These are phyloP conservation scores for Saimiri boliviensis DNA, from an alignment of 2,113 vertebrate species.

Conservation along the genomic window DNA sequence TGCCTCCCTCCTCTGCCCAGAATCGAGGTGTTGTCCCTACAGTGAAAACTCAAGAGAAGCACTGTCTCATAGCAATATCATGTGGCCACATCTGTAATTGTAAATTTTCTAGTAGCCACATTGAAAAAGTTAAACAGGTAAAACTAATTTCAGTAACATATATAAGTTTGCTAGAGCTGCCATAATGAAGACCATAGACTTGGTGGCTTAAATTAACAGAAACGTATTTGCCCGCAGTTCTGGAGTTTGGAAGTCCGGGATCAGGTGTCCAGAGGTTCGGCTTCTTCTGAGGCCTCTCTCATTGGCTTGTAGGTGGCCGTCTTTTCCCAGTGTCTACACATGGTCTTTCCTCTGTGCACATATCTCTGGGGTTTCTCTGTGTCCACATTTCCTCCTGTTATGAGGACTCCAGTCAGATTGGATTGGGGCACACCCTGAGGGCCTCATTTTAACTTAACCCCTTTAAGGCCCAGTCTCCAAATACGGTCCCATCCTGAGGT, in stretches of 20 bases:
- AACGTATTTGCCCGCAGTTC: background rate
- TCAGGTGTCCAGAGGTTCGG: background rate
- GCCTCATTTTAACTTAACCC: background rate
- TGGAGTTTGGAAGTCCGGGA: background rate
- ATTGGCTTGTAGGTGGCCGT: background rate
- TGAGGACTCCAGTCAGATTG: background rate
- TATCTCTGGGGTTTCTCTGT: background rate
- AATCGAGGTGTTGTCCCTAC: background rate
- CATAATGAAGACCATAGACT: background rate
- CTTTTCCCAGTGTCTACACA: rapidly evolving
- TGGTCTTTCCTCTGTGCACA: background rate
- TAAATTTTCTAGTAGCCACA: background rate
- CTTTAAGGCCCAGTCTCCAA: background rate
- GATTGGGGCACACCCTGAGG: background rate
- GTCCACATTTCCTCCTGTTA: background rate
- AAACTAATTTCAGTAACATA: background rate
- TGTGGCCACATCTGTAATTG: background rate
- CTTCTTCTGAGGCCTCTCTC: background rate
- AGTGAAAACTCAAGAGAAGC: background rate
- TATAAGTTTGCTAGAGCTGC: background rate
- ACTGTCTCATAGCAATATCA: background rate
- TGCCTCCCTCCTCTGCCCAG: background rate
- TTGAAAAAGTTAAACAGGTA: background rate
- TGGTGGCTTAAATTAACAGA: background rate
- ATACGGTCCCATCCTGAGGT: background rate